These are phyloP conservation scores for Allolobophora icterica DNA, from an alignment of 2,888 invertebrate species.

Conservation along the genomic window DNA sequence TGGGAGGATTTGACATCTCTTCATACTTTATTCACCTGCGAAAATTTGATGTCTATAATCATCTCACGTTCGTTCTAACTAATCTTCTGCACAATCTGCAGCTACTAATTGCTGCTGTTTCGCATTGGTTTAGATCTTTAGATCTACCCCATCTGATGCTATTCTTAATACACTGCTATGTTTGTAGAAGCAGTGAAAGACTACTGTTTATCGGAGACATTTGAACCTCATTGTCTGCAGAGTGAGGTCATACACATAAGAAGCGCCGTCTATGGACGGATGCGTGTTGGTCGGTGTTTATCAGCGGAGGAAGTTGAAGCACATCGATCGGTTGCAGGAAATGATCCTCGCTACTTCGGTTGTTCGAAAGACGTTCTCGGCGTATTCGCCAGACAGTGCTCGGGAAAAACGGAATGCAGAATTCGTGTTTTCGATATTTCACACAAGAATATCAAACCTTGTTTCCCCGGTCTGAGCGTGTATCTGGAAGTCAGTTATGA, in stretches of 20 bases:
- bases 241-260: neutral
- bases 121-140: no score
- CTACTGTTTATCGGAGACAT: neutral
- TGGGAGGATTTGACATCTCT: no score
- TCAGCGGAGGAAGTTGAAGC: neutral
- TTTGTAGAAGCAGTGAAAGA: neutral
- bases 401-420: slow-evolving; percentile 29
- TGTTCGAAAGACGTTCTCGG: slow-evolving; percentile 32
- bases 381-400: slow-evolving; percentile 29
- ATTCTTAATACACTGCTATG: no score
- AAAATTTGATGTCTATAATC: no score
- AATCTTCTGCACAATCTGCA: no score
- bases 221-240: neutral
- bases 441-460: neutral
- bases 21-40: no score
- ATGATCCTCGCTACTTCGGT: slow-evolving; percentile 30
- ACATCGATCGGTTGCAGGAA: neutral
- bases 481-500: slow-evolving; percentile 13
- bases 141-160: no score
- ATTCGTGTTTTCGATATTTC: slow-evolving; percentile 18
- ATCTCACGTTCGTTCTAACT: no score
- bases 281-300: slow-evolving; percentile 22
- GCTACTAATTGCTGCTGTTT: no score
- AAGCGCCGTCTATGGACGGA: slow-evolving; percentile 15
- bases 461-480: neutral